Conservation (phyloP, 1,140 invertebrate species). For the Psix sp. region DNA sequence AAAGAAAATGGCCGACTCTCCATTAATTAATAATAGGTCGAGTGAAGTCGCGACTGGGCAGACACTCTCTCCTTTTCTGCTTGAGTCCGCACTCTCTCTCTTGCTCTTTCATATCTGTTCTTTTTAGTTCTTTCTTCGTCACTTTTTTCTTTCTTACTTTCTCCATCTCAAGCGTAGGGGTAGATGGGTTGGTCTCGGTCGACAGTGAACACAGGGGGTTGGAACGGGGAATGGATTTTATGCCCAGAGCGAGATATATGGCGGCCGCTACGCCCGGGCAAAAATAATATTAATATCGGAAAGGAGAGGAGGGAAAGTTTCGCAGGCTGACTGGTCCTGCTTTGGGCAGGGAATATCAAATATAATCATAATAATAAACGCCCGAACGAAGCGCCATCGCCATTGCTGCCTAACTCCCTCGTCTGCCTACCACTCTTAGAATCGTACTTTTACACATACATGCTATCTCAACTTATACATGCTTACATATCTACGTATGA, state of each 20-base stretch:
- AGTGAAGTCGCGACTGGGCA: constrained; percentile 56
- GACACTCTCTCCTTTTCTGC: constrained; percentile 55
- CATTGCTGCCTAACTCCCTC: constrained; percentile 71
- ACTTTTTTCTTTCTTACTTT: constrained; percentile 58
- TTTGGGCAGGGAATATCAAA: constrained; percentile 77
- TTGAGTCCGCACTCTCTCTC: constrained; percentile 28
- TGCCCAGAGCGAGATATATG: constrained; percentile 77
- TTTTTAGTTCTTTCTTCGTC: constrained; percentile 56
- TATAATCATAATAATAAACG: constrained; percentile 78
- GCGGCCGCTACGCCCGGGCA: constrained; percentile 76
- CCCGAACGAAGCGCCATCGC: constrained; percentile 72
- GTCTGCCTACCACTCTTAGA: constrained; percentile 51
- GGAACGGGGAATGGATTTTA: constrained; percentile 76
- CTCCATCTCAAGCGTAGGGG: constrained; percentile 58
- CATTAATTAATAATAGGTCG: constrained; percentile 69
- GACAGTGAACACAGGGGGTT: constrained; percentile 65
- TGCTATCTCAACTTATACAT: constrained; percentile 30
- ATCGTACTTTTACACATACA: constrained; percentile 51
- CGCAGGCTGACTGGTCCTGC: constrained; percentile 73
- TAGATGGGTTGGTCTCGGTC: constrained; percentile 64
- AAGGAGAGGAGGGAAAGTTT: constrained; percentile 77
- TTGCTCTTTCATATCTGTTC: constrained; percentile 53
- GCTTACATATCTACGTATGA: constrained; percentile 22
- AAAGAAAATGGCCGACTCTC: constrained; percentile 65
- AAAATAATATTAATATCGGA: constrained; percentile 78